A percentile compares a stretch with the other conserved stretches of the same genome.
phyloP scores from a whole-genome alignment of 2,888 invertebrate genomes.

The Tiliacea aurago region DNA sequence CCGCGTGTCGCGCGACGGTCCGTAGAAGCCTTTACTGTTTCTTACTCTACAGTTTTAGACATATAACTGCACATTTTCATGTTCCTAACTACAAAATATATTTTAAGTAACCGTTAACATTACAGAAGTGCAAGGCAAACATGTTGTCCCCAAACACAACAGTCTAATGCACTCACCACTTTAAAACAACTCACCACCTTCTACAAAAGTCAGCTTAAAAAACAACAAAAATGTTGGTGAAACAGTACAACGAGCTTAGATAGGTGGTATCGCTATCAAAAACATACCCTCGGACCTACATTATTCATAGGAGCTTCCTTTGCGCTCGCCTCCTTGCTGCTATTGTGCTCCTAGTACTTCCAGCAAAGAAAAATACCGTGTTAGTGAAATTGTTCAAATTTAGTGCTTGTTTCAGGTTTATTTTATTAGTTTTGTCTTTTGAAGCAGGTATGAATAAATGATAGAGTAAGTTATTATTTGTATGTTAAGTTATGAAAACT shows the following conservation, averaged over 20 bases:
- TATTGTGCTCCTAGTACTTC: constrained; percentile 34
- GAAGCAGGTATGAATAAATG: neutral
- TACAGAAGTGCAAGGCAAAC: neutral
- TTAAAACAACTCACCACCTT: constrained; percentile 21
- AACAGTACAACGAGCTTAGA: constrained; percentile 41
- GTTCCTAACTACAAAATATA: neutral
- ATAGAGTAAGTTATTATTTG: neutral
- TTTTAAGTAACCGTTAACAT: neutral
- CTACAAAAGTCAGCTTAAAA: constrained; percentile 4
- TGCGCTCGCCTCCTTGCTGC: constrained; percentile 27
- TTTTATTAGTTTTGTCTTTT: constrained; percentile 7
- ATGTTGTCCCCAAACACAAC: neutral
- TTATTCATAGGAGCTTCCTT: constrained; percentile 56
- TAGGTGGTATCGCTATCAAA: constrained; percentile 49
- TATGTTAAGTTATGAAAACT: neutral
- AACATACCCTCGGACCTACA: constrained; percentile 56
- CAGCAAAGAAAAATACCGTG: constrained; percentile 37
- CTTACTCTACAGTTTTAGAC: neutral
- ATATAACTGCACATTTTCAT: neutral
- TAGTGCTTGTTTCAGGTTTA: constrained; percentile 16
- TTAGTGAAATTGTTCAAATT: constrained; percentile 22
- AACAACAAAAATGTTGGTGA: constrained; percentile 23
- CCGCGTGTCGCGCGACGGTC: too few species aligned
- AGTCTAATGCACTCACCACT: constrained; percentile 13
- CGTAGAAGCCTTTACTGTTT: too few species aligned